Conservation (phyloP, 2,797 vertebrate genomes). For the Tapirus indicus region DNA sequence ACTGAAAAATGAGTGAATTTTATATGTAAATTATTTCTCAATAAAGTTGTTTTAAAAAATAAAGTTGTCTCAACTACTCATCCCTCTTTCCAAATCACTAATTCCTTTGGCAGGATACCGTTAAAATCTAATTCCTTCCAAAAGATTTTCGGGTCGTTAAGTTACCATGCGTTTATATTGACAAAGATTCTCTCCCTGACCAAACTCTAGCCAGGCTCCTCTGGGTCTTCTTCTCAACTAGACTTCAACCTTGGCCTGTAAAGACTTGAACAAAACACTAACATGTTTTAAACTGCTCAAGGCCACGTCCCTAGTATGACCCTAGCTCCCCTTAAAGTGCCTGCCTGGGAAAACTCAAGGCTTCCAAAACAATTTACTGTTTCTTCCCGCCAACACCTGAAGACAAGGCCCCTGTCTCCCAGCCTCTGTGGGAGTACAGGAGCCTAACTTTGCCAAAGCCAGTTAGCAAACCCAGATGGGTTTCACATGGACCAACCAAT, state of each 20-base stretch:
- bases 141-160: neutral
- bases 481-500: neutral
- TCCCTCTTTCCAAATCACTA: neutral
- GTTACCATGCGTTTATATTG: neutral
- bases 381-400: neutral
- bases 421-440: neutral
- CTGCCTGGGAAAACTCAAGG: too few species aligned
- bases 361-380: too few species aligned
- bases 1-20: neutral
- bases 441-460: neutral
- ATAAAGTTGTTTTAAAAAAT: neutral
- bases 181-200: neutral
- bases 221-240: neutral
- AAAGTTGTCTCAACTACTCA: neutral
- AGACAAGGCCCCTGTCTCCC: neutral
- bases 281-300: neutral
- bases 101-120: neutral
- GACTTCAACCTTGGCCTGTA: neutral
- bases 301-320: neutral
- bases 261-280: neutral
- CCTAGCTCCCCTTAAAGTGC: neutral
- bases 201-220: neutral
- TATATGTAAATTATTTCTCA: neutral
- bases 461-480: neutral
- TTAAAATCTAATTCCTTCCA: neutral